Evolutionary conservation across 2,888 invertebrate species (phyloP), one percentile per base, ranked within the genome.

Genomic region (Diogma glabrata): DNA sequence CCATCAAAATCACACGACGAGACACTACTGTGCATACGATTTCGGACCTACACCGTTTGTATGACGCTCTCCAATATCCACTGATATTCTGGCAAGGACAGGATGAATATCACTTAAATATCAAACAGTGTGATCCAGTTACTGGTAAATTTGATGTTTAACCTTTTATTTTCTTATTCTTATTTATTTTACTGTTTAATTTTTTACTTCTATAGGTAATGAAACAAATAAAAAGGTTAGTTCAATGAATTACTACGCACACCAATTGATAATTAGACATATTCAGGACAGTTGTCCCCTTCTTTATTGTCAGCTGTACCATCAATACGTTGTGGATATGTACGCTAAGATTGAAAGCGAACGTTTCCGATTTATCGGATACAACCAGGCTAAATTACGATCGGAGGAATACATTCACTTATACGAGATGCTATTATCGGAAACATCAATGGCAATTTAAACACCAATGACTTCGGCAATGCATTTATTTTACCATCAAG

Each of bases 21-120:
- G 36, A 33, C 48, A 33, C 19, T 45, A 50, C 23, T 50, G 53
- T 53, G 10, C 16, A 17, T 36, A 3, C 36, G 36, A 36, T 36
- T 36, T 36, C 16, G 16, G 36, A 16, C 16, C 16, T 36, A 36
- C 3, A 36, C 36, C 36, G 36, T 36, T 53, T 38, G 50, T 54
- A 56, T 46, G 54, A 56, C 51, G 58, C 56, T 50, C 57, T 60
- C 16, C 59, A 60, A 57, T 57, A 60, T 56, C 59, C 58, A 20
- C 47, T 60, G 23, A 58, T 59, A 26, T 60, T 59, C 49, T 59
- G 57, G 57, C 50, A 58, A 51, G 57, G 59, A 53, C 51, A 58
- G 40, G 56, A 57, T 45, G 57, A 54, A 55, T 58, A 59, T 54
- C 36, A 52, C 50, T 20, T 59, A n/a, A 56, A 56, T 28, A 56